Evolutionary conservation across 2,113 vertebrate species (phyloP), one percentile per base, ranked within the genome.

Genomic region (Dasypus novemcinctus): DNA sequence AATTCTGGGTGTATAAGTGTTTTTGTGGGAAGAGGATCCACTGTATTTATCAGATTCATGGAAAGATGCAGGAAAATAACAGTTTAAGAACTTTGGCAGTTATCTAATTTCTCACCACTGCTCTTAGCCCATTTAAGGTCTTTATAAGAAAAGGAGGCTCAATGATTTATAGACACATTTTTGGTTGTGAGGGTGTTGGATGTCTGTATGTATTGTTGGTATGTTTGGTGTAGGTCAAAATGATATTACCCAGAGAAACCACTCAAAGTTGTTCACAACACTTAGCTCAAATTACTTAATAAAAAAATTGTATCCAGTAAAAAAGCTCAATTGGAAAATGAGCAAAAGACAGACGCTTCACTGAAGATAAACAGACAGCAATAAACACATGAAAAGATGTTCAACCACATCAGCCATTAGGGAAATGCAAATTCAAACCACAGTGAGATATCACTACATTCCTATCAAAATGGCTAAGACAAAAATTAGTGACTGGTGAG

Each of bases 231-330:
- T 25, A 81, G 1, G 74, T 61, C 1, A n/a, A 75, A 87, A 43
- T 61, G n/a, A 20, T 33, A 38, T 21, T 63, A 75, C 31, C 5
- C 43, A 76, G 78, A 90, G n/a, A 74, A 64, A 49, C 36, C 33
- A 71, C 17, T 89, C 13, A 93, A 93, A 75, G 14, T 20, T 79
- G 4, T 76, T 90, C 23, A 90, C 38, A 87, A 64, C 10, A 76
- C 71, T 90, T 95, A 81, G 64, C 57, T 95, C 41, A 64, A 90
- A 90, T 87, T 76, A 66, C 49, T 96, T 96, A 81, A 82, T 92
- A 72, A 87, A 93, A 93, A 89, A 75, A 38, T 75, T 46, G 13
- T 4, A 25, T 59, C 29, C 36, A 80, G 23, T 90, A 81, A 87
- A 93, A 79, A 78, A 38, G 0, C 2, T 46, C 80, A 84, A 95